A percentile compares a stretch with the other conserved stretches of the same genome.
Conservation (phyloP, 2,888 invertebrate genomes). For the Acronicta psi region DNA sequence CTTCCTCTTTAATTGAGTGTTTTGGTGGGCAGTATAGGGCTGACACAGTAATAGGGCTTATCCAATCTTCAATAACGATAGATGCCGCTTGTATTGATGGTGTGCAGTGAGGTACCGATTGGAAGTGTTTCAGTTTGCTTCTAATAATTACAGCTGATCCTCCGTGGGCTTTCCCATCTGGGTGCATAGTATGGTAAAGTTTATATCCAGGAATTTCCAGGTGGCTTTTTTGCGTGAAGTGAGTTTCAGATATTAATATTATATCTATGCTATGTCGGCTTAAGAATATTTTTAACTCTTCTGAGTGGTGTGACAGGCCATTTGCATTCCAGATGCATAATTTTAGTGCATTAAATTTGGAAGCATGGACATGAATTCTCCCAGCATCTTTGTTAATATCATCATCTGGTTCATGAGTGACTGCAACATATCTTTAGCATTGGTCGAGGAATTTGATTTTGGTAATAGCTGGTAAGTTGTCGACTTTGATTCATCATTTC, state of each 20-base stretch:
- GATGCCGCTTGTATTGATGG: not conserved
- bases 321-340: constrained; percentile 4
- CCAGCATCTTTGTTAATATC: not conserved
- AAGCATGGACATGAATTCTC: not conserved
- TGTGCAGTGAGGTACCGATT: not conserved
- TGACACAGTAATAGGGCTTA: too few relatives aligned
- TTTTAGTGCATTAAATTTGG: constrained; percentile 1
- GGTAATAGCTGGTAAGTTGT: too few relatives aligned
- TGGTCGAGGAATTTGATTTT: too few relatives aligned
- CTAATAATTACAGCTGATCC: not conserved
- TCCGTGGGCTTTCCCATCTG: not conserved
- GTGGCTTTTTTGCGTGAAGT: not conserved
- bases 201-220: not conserved
- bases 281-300: constrained; percentile 1
- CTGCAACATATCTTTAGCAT: not conserved
- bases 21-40: too few relatives aligned
- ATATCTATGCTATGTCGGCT: not conserved
- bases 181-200: not conserved
- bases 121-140: not conserved
- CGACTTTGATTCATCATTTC: too few relatives aligned
- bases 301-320: not conserved
- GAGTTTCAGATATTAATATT: not conserved
- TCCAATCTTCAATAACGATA: constrained; percentile 1
- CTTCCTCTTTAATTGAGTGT: too few relatives aligned
- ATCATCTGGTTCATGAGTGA: constrained; percentile 1